These are phyloP conservation scores for Dilophus febrilis DNA, from an alignment of 2,888 invertebrate species.

Conservation along the genomic window DNA sequence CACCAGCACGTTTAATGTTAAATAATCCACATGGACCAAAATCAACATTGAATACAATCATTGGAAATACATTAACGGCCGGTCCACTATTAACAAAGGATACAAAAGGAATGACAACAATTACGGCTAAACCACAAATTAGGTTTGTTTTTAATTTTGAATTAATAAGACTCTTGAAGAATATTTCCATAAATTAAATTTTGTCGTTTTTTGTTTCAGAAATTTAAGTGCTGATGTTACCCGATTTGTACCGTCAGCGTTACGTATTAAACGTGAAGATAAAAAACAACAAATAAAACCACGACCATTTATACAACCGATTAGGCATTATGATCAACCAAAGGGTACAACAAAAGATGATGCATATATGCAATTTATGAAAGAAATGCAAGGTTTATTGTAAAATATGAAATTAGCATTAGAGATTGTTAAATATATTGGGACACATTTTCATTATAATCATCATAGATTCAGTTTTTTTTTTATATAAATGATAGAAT, in stretches of 20 bases:
- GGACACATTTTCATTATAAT: too few relatives aligned
- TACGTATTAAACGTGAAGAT: constrained; percentile 80
- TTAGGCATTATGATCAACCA: constrained; percentile 26
- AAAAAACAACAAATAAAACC: constrained; percentile 39
- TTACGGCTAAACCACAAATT: constrained; percentile 94
- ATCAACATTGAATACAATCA: constrained; percentile 15
- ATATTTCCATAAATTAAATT: not conserved
- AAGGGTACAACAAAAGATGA: constrained; percentile 73
- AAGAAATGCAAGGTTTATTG: constrained; percentile 89
- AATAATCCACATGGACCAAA: constrained; percentile 16
- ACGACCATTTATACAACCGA: constrained; percentile 34
- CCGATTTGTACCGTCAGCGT: constrained; percentile 81
- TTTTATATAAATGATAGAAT: too few relatives aligned
- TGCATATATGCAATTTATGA: constrained; percentile 97
- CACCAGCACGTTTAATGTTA: constrained; percentile 37
- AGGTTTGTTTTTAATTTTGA: constrained; percentile 27
- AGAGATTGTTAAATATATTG: too few relatives aligned
- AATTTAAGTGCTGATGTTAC: constrained; percentile 90
- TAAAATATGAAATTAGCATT: constrained; percentile 34
- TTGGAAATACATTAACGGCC: constrained; percentile 58
- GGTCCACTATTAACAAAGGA: constrained; percentile 67
- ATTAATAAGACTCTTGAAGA: not conserved
- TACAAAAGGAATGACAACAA: constrained; percentile 58
- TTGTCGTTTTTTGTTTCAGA: constrained; percentile 13
- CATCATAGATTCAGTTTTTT: too few relatives aligned